Base-by-base conservation (phyloP, 2,113 vertebrate species). In the Oncorhynchus mykiss region DNA sequence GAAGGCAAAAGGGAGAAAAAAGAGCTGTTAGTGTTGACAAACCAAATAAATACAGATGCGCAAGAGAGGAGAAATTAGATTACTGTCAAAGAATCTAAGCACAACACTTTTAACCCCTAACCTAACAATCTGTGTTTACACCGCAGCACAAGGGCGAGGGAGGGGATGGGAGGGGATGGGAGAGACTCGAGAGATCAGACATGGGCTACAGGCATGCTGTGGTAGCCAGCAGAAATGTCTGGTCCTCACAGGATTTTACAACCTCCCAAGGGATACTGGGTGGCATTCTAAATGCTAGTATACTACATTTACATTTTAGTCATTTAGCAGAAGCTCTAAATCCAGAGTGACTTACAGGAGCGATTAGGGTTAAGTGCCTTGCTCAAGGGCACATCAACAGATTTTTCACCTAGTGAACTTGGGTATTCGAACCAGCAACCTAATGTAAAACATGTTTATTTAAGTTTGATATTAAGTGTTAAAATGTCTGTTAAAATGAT, bases 61-160 rank as follows among this genome's bases (percentile, higher is more conserved):
- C 86, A 90, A 94, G 93, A 96, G 94, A 94, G 91, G 87, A 94
- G 94, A 96, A 97, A 97, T 97, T 93, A 95, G 95, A 97, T 97
- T 97, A 97, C 89, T 90, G 94, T 88, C 88, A 93, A 93, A 94
- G 93, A 93, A 96, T 94, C 92, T 3, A 85, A 96, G 94, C 93
- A 94, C 94, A 95, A 96, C 94, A 95, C 31, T 92, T 94, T 93
- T 96, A 96, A 96, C 95, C 95, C 95, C 92, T 94, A 94, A 94
- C 94, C 93, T 94, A 93, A 95, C 93, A 95, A 94, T 93, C 90
- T 91, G 91, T 95, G 94, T 95, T 96, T 96, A 96, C 95, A 96
- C 95, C 95, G 88, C 87, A 88, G 87, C 85, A 84, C 89, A 85
- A 88, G 90, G 83, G 87, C 88, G 80, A 67, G 70, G 80, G 75